A percentile compares a stretch with the other conserved stretches of the same genome.
Evolutionary conservation across 2,888 invertebrate genomes (phyloP).

Genomic region (Alsophila aescularia): DNA sequence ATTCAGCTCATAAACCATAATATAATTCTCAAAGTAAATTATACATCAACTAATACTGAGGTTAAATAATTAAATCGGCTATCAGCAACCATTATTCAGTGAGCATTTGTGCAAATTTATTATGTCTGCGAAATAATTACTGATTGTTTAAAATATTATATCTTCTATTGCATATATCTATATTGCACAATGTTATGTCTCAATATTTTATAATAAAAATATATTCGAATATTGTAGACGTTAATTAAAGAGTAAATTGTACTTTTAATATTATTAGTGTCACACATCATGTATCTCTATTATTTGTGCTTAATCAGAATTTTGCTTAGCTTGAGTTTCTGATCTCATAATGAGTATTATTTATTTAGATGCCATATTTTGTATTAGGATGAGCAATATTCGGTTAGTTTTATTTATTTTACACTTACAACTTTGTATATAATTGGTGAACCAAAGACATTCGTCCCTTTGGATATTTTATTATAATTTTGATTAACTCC

Average conservation of each 20-base stretch:
- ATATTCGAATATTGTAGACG: constrained; percentile 62
- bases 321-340: constrained; percentile 74
- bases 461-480: constrained; percentile 69
- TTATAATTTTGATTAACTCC: constrained; percentile 48
- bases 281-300: constrained; percentile 27
- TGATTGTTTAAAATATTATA: constrained; percentile 69
- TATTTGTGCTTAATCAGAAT: constrained; percentile 63
- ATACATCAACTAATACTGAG: constrained; percentile 36
- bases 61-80: constrained; percentile 36
- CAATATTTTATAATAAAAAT: constrained; percentile 78
- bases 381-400: constrained; percentile 69
- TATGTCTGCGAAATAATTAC: constrained; percentile 73
- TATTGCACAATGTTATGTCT: constrained; percentile 83
- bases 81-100: constrained; percentile 59
- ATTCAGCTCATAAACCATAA: constrained; percentile 30
- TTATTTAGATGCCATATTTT: constrained; percentile 83
- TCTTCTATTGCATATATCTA: constrained; percentile 73
- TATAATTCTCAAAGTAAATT: constrained; percentile 37
- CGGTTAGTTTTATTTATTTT: constrained; percentile 68
- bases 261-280: constrained; percentile 16
- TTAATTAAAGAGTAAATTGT: constrained; percentile 29
- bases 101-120: constrained; percentile 76
- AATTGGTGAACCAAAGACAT: constrained; percentile 78
- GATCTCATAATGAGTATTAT: constrained; percentile 84
- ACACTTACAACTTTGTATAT: constrained; percentile 64